Evolutionary conservation across 1,140 invertebrate genomes (phyloP).

Genomic region (Drosophila insularis): DNA sequence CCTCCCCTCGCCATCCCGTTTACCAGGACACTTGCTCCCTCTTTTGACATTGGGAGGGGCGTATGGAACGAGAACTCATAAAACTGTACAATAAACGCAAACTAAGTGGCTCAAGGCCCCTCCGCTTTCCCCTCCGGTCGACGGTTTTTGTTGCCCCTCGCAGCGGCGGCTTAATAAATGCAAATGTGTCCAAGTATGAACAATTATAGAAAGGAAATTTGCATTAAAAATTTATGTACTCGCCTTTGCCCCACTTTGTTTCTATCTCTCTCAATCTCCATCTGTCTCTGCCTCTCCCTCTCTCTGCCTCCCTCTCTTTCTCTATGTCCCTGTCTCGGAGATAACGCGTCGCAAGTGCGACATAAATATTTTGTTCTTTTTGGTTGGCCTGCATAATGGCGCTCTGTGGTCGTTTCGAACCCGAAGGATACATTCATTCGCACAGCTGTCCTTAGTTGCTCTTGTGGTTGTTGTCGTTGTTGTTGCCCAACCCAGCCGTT

Average conservation of each 20-base stretch:
- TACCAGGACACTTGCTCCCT: too few relatives aligned
- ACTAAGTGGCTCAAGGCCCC: conserved; percentile 59
- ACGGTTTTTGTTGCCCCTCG: background rate
- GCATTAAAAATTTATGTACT: conserved; percentile 80
- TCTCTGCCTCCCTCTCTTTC: conserved; percentile 13
- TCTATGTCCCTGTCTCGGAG: conserved; percentile 15
- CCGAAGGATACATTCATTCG: conserved; percentile 69
- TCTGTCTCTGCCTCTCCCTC: conserved; percentile 14
- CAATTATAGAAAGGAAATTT: conserved; percentile 80
- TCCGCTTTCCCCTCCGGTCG: background rate
- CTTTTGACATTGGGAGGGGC: background rate
- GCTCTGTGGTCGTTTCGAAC: conserved; percentile 62
- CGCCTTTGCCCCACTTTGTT: conserved; percentile 17
- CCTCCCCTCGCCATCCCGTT: conserved; percentile 25
- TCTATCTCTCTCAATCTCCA: conserved; percentile 28
- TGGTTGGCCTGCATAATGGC: conserved; percentile 55
- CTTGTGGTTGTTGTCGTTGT: conserved; percentile 42
- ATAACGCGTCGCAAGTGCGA: conserved; percentile 70
- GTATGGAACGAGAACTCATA: conserved; percentile 44
- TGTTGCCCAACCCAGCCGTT: conserved; percentile 21
- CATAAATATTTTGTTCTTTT: conserved; percentile 54
- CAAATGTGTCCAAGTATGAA: conserved; percentile 78
- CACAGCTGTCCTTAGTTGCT: conserved; percentile 56
- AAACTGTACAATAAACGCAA: conserved; percentile 75
- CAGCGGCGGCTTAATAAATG: conserved; percentile 63